These are phyloP conservation scores for Chlorops oryzae DNA, from an alignment of 1,140 invertebrate genomes.

Conservation along the genomic window DNA sequence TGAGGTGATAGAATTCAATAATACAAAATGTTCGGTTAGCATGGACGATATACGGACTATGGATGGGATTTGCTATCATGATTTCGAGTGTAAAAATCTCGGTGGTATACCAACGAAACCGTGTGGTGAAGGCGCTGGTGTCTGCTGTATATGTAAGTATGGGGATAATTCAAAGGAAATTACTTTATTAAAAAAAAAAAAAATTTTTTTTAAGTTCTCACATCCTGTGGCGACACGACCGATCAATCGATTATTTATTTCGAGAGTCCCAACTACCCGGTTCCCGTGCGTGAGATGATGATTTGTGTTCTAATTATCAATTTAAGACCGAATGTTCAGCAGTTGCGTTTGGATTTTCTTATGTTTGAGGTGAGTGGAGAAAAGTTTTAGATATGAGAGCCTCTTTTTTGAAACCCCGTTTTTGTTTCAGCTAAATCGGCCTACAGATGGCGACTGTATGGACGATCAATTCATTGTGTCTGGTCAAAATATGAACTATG, in stretches of 20 bases:
- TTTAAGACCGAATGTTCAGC: constrained; percentile 56
- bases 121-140: constrained; percentile 68
- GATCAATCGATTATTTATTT: constrained; percentile 55
- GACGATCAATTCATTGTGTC: constrained; percentile 63
- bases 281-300: constrained; percentile 34
- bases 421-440: constrained; percentile 55
- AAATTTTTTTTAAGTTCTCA: constrained; percentile 50
- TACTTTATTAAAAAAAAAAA: background rate
- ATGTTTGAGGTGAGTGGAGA: constrained; percentile 57
- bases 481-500: constrained; percentile 62
- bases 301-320: constrained; percentile 59
- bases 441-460: constrained; percentile 60
- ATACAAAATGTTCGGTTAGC: constrained; percentile 54
- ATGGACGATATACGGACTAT: constrained; percentile 38
- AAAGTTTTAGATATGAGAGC: background rate
- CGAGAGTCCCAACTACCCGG: constrained; percentile 54
- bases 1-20: constrained; percentile 65
- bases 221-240: constrained; percentile 53
- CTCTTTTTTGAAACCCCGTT: background rate
- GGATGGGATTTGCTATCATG: constrained; percentile 61
- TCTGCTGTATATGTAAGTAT: constrained; percentile 68
- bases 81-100: constrained; percentile 56
- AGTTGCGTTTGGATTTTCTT: constrained; percentile 63
- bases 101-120: constrained; percentile 58
- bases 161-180: background rate